Evolutionary conservation across 53 echinoderm and acorn worm genomes (phyloP).

Genomic region (Astropecten irregularis): DNA sequence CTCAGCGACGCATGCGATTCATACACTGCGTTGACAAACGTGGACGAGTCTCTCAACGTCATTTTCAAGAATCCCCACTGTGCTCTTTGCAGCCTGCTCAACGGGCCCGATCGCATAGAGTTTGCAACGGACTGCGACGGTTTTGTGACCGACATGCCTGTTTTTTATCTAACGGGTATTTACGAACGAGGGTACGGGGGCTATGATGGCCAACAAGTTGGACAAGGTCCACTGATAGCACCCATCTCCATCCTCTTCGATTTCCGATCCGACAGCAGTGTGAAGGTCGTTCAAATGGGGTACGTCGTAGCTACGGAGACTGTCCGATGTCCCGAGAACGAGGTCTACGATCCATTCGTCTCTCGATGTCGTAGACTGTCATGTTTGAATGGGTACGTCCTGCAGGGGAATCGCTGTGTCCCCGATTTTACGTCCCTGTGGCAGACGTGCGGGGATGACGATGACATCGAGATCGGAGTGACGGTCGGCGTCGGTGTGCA

Average conservation of each 20-base stretch:
- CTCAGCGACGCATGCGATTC: conserved; percentile 38
- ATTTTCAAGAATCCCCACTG: conserved; percentile 50
- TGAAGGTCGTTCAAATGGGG: background rate
- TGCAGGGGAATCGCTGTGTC: conserved; percentile 6
- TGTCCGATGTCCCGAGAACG: conserved; percentile 10
- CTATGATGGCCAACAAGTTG: background rate
- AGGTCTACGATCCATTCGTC: conserved; percentile 55
- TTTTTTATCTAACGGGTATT: background rate
- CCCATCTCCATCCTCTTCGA: conserved; percentile 56
- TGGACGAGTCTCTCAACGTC: background rate
- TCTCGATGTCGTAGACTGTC: conserved; percentile 36
- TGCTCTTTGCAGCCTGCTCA: conserved; percentile 32
- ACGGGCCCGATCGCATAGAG: conserved; percentile 13
- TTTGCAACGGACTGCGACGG: conserved; percentile 4
- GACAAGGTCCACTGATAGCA: background rate
- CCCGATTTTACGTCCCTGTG: conserved; percentile 20
- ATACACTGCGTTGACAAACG: conserved; percentile 33
- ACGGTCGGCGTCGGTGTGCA: background rate
- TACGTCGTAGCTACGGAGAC: background rate
- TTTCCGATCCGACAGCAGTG: conserved; percentile 40
- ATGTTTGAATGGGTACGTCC: conserved; percentile 27
- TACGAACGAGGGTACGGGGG: background rate
- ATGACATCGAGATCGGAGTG: background rate
- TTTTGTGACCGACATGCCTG: background rate
- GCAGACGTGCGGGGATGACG: conserved; percentile 33